Percentiles rank a stretch among this genome's conserved stretches.
These are phyloP conservation scores for Thalassoma bifasciatum DNA, from an alignment of 2,113 vertebrate species.

Conservation along the genomic window DNA sequence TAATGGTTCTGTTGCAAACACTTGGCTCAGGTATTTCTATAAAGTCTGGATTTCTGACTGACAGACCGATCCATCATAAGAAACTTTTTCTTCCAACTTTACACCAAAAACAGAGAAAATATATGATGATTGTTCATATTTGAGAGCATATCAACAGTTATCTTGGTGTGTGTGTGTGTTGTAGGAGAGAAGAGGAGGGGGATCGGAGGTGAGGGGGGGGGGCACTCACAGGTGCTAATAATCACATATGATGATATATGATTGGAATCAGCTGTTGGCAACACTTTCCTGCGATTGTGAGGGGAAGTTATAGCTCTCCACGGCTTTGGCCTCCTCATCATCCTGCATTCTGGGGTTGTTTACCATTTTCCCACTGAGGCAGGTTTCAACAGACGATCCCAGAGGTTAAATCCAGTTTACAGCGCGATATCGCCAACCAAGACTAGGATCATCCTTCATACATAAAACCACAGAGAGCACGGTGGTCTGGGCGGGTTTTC, in stretches of 20 bases:
- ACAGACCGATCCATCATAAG: conserved; percentile 28
- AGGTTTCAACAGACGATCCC: conserved; percentile 8
- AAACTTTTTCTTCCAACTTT: conserved; percentile 30
- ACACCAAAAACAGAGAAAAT: conserved; percentile 21
- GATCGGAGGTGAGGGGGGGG: background rate
- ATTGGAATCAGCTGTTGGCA: conserved; percentile 79
- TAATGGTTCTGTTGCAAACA: conserved; percentile 24
- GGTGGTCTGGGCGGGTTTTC: too few relatives aligned
- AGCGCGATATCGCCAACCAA: background rate
- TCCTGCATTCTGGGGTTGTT: conserved; percentile 55
- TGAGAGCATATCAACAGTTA: conserved; percentile 11
- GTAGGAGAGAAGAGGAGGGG: background rate
- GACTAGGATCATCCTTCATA: background rate
- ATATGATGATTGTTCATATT: conserved; percentile 42
- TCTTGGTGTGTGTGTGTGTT: conserved; percentile 23
- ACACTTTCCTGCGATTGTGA: conserved; percentile 57
- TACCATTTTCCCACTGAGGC: conserved; percentile 53
- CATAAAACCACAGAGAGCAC: background rate
- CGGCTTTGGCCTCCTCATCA: conserved; percentile 59
- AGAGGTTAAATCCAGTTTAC: conserved; percentile 32
- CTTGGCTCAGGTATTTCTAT: conserved; percentile 17
- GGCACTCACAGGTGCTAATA: conserved; percentile 73
- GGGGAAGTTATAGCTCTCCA: conserved; percentile 59
- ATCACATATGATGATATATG: conserved; percentile 76
- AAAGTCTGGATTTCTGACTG: conserved; percentile 36